Evolutionary conservation across 2,797 vertebrate genomes (phyloP), one percentile per base, ranked within the genome.

Genomic region (Dipus sagitta): DNA sequence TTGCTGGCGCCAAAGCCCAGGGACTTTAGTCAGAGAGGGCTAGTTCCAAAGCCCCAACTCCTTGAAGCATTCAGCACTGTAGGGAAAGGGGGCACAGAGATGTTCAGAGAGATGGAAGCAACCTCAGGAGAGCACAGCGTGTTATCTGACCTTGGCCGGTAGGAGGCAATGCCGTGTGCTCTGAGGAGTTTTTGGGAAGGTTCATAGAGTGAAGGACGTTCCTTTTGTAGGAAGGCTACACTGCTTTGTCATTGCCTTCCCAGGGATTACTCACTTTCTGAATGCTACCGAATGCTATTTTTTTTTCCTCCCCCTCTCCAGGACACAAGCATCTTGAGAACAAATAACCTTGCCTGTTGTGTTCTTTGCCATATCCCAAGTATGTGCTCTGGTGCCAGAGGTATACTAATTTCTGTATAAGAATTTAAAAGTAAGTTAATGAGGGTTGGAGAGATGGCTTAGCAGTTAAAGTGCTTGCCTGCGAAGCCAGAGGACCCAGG

Each of bases 231-330:
- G 60, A 86, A 74, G 54, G 58, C 11, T 32, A 28, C 1, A 15
- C 23, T 3, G 3, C 52, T 86, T 74, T 38, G 38, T 30, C 17
- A 30, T 18, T 62, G 68, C 72, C 62, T 83, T 82, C 83, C 52
- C 21, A 42, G 62, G 54, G 62, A n/a, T 78, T 82, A 62, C 62
- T 32, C 79, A 30, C 28, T 86, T 92, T 81, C 87, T 82, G 54
- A 87, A 91, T 78, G 26, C 67, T 74, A 54, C 28, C 11, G 11
- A 38, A 38, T 38, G 20, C 74, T 11, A 54, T 42, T 85, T 68
- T 32, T 72, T n/a, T 6, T 28, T 86, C 13, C 17, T 89, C 54
- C 84, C 47, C 20, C 5, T 92, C 42, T 82, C 3, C 83, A 74
- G 47, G 34, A 65, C 30, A 12, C 47, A 64, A 42, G 3, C 23